Evolutionary conservation across 2,888 invertebrate genomes (phyloP).

Genomic region (Ichneumon xanthorius): DNA sequence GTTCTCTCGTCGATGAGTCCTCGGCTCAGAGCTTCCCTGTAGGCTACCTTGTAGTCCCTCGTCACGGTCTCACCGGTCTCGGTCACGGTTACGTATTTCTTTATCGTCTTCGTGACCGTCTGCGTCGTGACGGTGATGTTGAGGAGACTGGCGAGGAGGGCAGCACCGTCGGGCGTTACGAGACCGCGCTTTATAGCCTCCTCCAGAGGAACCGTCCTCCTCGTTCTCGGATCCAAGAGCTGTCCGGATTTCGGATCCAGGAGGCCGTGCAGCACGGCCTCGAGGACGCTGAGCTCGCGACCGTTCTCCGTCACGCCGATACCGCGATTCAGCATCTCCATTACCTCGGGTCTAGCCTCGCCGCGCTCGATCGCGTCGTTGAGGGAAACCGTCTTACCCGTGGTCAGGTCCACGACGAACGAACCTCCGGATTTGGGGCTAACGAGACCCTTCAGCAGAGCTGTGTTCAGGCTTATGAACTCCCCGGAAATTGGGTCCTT

Average conservation of each 20-base stretch:
- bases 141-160: constrained; percentile 92
- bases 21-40: constrained; percentile 91
- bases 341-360: constrained; percentile 93
- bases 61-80: constrained; percentile 86
- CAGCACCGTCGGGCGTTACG: constrained; percentile 95
- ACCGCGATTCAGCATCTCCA: constrained; percentile 93
- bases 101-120: constrained; percentile 94
- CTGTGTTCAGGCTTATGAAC: constrained; percentile 93
- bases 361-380: constrained; percentile 92
- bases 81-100: constrained; percentile 92
- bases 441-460: constrained; percentile 91
- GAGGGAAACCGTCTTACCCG: constrained; percentile 91
- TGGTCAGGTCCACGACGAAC: constrained; percentile 90
- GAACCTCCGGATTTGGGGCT: constrained; percentile 91
- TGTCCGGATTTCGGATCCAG: constrained; percentile 96
- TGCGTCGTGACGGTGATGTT: constrained; percentile 95
- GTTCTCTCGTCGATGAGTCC: constrained; percentile 93
- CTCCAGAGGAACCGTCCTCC: constrained; percentile 92
- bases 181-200: constrained; percentile 94
- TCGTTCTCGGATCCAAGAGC: constrained; percentile 91
- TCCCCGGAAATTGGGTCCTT: constrained; percentile 93
- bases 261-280: constrained; percentile 94
- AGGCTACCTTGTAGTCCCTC: constrained; percentile 88
- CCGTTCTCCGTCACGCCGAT: constrained; percentile 93
- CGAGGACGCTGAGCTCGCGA: constrained; percentile 92